Percentiles rank a stretch among this genome's conserved stretches.
phyloP scores from a whole-genome alignment of 1,140 invertebrate species.

The Musca vetustissima region DNA sequence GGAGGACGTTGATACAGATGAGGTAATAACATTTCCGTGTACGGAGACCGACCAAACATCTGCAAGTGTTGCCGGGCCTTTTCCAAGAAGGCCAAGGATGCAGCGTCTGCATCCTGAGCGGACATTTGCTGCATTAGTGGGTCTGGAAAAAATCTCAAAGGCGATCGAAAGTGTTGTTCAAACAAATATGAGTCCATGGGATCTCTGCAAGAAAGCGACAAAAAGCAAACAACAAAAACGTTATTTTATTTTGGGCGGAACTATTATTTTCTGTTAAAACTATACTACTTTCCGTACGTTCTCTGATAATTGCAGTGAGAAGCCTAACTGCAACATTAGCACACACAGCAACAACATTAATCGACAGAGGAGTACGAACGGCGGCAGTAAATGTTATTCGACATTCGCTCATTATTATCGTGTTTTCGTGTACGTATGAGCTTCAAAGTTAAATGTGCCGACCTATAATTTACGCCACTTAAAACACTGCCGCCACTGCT shows the following conservation, averaged over 20 bases:
- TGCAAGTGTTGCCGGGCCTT: conserved; percentile 65
- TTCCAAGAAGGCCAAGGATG: conserved; percentile 61
- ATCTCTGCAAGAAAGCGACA: conserved; percentile 54
- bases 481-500: conserved; percentile 34
- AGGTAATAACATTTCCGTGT: conserved; percentile 53
- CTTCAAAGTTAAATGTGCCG: conserved; percentile 55
- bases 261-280: not conserved
- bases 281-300: not conserved
- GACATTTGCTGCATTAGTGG: conserved; percentile 56
- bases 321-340: conserved; percentile 39
- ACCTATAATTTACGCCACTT: conserved; percentile 56
- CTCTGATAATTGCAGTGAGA: conserved; percentile 14
- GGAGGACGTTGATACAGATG: conserved; percentile 53
- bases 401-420: conserved; percentile 53
- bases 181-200: conserved; percentile 69
- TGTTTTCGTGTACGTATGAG: conserved; percentile 56
- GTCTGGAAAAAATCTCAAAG: conserved; percentile 63
- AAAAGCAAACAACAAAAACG: not conserved
- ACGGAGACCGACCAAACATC: conserved; percentile 60
- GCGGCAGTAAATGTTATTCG: conserved; percentile 35
- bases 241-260: not conserved
- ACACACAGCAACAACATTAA: conserved; percentile 36
- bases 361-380: conserved; percentile 36
- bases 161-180: conserved; percentile 67
- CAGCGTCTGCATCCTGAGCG: conserved; percentile 62